Evolutionary conservation across 2,888 invertebrate genomes (phyloP), one percentile per base, ranked within the genome.

Genomic region (Polyommatus iphigenia): DNA sequence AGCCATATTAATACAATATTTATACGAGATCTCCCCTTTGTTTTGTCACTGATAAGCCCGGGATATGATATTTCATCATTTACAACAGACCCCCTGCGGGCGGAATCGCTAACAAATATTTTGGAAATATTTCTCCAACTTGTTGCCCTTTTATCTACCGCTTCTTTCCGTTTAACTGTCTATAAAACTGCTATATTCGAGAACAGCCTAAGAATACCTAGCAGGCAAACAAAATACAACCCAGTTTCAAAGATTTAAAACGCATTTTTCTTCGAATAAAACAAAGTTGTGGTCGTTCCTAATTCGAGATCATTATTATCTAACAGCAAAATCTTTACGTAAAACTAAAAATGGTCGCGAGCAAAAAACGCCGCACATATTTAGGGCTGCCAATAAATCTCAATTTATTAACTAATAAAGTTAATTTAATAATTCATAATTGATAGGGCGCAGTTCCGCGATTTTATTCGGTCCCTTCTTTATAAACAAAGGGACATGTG

Each of bases 81-180:
- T 79, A 76, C 75, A 81, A 82, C 80, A 81, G 82, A 84, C 86
- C 87, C 85, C 87, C 88, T 86, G 85, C 83, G 85, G 89, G 85
- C 87, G 88, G 88, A 86, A 83, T 89, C 88, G 87, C 90, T 90
- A 87, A 93, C 91, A 93, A 94, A 94, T 94, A 93, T 94, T 94
- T 93, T 91, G 91, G 90, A 93, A 94, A 93, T 93, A 93, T 94
- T 93, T 94, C 93, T 92, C 89, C 89, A 91, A 93, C 92, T 92
- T 92, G 92, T 91, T 91, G 90, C 89, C 88, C 85, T 92, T 93
- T 93, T 91, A 93, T 93, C 93, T 90, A 89, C 92, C 91, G 92
- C 92, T 92, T 86, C 92, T 93, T 92, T 90, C 91, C 91, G 92
- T 91, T 93, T 90, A 90, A 89, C 86, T 91, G 90, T 85, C 87